Evolutionary conservation across 2,113 vertebrate species (phyloP).

Genomic region (Tupaia chinensis): DNA sequence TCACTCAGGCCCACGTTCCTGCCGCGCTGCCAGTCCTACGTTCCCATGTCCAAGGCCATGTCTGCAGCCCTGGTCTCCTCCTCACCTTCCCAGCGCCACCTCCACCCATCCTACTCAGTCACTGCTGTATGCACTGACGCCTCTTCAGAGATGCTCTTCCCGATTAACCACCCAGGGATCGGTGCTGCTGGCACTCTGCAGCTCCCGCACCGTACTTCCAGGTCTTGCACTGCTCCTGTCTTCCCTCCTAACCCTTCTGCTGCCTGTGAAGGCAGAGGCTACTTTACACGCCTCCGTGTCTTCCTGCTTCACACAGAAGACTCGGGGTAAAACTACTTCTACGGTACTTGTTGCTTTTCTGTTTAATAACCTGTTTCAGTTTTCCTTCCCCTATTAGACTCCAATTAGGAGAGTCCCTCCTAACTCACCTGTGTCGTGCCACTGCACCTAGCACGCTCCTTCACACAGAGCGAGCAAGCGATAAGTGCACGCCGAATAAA

Average conservation of each 20-base stretch:
- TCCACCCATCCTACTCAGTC: not conserved
- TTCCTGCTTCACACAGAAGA: not conserved
- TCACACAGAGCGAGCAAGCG: not conserved
- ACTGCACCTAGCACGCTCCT: not conserved
- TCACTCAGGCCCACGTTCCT: not conserved
- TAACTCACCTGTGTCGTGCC: no score
- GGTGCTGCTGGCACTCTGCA: accelerated
- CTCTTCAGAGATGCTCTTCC: not conserved
- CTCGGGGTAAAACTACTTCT: not conserved
- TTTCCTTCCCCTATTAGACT: not conserved
- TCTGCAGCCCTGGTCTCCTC: not conserved
- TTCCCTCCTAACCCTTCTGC: not conserved
- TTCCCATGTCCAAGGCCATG: not conserved
- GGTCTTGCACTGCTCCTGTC: not conserved
- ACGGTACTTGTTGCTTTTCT: not conserved
- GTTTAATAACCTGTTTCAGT: not conserved
- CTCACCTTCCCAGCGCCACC: not conserved
- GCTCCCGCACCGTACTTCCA: not conserved
- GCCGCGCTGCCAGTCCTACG: not conserved
- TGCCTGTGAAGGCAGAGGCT: not conserved
- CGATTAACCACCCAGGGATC: not conserved
- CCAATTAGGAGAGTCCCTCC: not conserved
- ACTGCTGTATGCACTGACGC: not conserved
- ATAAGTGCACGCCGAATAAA: not conserved
- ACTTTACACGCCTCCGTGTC: not conserved